Conservation (phyloP, 2,888 invertebrate species). For the Tipula unca region DNA sequence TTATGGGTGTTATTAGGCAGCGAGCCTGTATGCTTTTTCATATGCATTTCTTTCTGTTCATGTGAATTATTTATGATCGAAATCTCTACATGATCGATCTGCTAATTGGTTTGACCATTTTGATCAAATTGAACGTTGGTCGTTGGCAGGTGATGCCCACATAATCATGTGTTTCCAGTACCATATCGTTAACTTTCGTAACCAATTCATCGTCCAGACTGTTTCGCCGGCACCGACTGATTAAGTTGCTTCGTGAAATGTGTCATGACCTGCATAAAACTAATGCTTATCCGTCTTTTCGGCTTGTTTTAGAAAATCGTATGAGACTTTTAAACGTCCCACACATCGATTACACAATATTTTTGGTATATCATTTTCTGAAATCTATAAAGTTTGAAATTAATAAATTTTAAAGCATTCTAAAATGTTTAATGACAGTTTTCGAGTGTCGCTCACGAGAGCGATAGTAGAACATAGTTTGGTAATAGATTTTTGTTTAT, state of each 20-base stretch:
- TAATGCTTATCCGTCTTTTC: slow-evolving; percentile 31
- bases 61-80: background rate
- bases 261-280: slow-evolving; percentile 25
- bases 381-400: slow-evolving; percentile 27
- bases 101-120: slow-evolving; percentile 25
- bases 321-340: slow-evolving; percentile 30
- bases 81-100: background rate
- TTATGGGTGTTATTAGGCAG: slow-evolving; percentile 29
- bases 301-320: slow-evolving; percentile 31
- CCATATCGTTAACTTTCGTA: no score
- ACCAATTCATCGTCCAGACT: background rate
- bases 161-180: no score
- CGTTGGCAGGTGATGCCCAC: no score
- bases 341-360: slow-evolving; percentile 32
- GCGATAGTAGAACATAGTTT: no score
- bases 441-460: no score
- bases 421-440: no score
- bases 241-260: background rate
- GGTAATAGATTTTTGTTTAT: background rate
- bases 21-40: slow-evolving; percentile 30
- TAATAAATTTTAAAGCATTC: no score
- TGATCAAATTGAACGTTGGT: no score
- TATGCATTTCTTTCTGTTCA: slow-evolving; percentile 26
- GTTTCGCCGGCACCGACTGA: background rate
- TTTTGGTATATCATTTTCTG: slow-evolving; percentile 31